Percentiles rank a stretch among this genome's conserved stretches.
These are phyloP conservation scores for Sphaerodactylus townsendi DNA, from an alignment of 2,113 vertebrate species.

Conservation along the genomic window DNA sequence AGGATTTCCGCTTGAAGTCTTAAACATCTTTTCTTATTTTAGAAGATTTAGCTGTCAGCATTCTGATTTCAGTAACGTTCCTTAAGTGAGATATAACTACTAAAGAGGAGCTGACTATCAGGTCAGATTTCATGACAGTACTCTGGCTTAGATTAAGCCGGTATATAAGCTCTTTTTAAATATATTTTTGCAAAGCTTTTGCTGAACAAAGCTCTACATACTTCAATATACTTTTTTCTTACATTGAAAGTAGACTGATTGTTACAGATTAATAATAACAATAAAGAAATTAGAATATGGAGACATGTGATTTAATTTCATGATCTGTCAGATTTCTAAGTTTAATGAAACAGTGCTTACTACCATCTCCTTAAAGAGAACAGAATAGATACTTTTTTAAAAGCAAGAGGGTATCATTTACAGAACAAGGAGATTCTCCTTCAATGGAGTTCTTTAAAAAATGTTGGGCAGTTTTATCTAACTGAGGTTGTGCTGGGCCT, in stretches of 20 bases:
- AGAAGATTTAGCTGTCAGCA: not conserved
- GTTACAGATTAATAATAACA: not conserved
- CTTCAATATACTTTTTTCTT: not conserved
- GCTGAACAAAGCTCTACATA: not conserved
- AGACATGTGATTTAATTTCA: not conserved
- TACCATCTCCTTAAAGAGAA: not conserved
- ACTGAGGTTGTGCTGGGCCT: not conserved
- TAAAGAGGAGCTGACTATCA: not conserved
- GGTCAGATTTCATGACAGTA: not conserved
- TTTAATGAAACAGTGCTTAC: not conserved
- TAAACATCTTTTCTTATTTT: constrained; percentile 7
- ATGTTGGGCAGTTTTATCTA: not conserved
- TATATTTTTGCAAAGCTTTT: not conserved
- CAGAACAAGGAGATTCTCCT: not conserved
- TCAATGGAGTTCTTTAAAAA: not conserved
- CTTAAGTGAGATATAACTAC: not conserved
- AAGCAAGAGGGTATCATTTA: not conserved
- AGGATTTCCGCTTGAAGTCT: not conserved
- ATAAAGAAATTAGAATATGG: not conserved
- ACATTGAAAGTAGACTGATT: not conserved
- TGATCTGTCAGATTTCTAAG: not conserved
- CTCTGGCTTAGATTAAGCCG: not conserved
- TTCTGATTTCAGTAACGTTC: not conserved
- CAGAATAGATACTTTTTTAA: not conserved
- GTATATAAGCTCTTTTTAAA: not conserved